These are phyloP conservation scores for Ornithoptera priamus DNA, from an alignment of 2,888 invertebrate species.

Conservation along the genomic window DNA sequence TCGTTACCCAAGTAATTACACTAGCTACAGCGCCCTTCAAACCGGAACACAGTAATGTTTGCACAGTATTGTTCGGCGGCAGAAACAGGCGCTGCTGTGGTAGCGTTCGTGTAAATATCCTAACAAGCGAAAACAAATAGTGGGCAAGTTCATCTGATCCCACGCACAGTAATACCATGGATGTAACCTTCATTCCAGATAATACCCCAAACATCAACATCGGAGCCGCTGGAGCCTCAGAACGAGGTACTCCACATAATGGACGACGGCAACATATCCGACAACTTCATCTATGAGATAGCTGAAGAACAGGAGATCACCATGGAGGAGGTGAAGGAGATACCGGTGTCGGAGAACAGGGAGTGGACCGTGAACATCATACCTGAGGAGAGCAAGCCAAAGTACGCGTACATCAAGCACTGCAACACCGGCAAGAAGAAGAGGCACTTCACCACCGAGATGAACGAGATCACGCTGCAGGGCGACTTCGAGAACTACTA, in stretches of 20 bases:
- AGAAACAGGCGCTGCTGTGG: too few relatives aligned
- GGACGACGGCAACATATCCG: slow-evolving; percentile 58
- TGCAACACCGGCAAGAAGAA: slow-evolving; percentile 68
- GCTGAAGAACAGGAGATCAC: slow-evolving; percentile 73
- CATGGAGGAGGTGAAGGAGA: slow-evolving; percentile 71
- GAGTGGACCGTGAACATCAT: slow-evolving; percentile 73
- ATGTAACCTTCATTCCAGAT: slow-evolving; percentile 46
- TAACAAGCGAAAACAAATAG: too few relatives aligned
- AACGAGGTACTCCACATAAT: slow-evolving; percentile 58
- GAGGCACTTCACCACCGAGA: slow-evolving; percentile 66
- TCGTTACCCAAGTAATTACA: too few relatives aligned
- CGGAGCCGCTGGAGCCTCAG: slow-evolving; percentile 35
- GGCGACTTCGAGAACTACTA: slow-evolving; percentile 74
- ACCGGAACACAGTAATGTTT: too few relatives aligned
- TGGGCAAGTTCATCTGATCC: too few relatives aligned
- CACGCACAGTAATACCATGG: too few relatives aligned
- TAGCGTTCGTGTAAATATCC: too few relatives aligned
- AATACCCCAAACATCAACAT: slow-evolving; percentile 54
- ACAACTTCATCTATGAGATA: slow-evolving; percentile 74
- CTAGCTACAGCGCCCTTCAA: too few relatives aligned
- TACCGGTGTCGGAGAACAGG: slow-evolving; percentile 49
- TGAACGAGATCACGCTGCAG: slow-evolving; percentile 67
- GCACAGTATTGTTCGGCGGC: too few relatives aligned
- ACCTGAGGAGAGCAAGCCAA: slow-evolving; percentile 61
- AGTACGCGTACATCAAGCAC: slow-evolving; percentile 72